These are phyloP conservation scores for Bombus ignitus DNA, from an alignment of 1,140 invertebrate genomes.

Conservation along the genomic window DNA sequence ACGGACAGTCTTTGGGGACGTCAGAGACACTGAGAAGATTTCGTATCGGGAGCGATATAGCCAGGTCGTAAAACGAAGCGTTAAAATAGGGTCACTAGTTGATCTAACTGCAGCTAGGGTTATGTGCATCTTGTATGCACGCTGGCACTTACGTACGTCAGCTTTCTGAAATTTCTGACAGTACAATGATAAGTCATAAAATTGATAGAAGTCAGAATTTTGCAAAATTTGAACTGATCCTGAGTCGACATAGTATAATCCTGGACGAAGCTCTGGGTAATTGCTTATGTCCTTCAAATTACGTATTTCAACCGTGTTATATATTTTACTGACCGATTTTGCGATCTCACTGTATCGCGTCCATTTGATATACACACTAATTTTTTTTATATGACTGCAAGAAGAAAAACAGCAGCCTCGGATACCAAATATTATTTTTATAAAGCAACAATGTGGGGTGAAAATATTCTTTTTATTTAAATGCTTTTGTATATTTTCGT, in stretches of 20 bases:
- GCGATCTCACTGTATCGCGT: not conserved
- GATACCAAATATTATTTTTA: not conserved
- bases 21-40: conserved; percentile 9
- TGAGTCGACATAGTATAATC: no score
- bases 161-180: not conserved
- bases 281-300: no score
- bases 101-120: not conserved
- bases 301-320: no score
- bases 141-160: not conserved
- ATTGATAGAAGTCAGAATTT: no score
- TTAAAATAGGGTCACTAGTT: not conserved
- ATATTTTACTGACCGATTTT: not conserved
- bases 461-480: not conserved
- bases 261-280: no score
- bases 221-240: no score
- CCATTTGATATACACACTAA: no score
- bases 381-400: not conserved
- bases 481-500: not conserved
- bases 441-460: not conserved
- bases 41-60: not conserved
- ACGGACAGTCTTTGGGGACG: conserved; percentile 69
- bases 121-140: not conserved
- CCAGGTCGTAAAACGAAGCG: not conserved
- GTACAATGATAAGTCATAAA: no score
- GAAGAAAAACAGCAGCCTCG: not conserved